These are phyloP conservation scores for Papilio helenus DNA, from an alignment of 1,140 invertebrate genomes.

Conservation along the genomic window DNA sequence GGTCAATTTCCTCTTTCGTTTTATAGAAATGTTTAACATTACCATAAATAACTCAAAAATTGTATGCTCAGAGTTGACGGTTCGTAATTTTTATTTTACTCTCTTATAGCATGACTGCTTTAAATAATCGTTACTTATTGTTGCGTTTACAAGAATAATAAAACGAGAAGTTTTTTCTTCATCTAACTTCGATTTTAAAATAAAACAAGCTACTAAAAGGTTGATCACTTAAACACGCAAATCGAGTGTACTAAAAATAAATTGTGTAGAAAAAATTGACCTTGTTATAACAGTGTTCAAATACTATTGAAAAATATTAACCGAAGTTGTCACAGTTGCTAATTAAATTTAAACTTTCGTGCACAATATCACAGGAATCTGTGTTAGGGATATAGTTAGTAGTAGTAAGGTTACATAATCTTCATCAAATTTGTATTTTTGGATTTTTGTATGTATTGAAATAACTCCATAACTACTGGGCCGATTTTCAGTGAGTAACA, in stretches of 20 bases:
- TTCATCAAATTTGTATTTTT: too few species aligned
- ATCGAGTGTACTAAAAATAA: not conserved
- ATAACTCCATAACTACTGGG: too few species aligned
- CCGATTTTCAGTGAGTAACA: too few species aligned
- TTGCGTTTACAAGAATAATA: not conserved
- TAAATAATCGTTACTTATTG: slow-evolving; percentile 23
- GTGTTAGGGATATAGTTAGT: too few species aligned
- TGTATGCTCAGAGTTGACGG: slow-evolving; percentile 1
- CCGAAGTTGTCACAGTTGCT: too few species aligned
- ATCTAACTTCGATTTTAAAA: not conserved
- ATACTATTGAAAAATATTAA: too few species aligned
- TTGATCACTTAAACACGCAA: not conserved
- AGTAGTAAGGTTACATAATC: too few species aligned
- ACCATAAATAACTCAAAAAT: slow-evolving; percentile 1
- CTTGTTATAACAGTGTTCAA: too few species aligned
- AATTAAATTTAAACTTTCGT: too few species aligned
- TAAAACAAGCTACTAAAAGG: not conserved
- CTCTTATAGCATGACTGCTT: slow-evolving; percentile 22
- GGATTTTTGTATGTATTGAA: too few species aligned
- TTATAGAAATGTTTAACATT: slow-evolving; percentile 4
- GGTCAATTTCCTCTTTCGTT: slow-evolving; percentile 20
- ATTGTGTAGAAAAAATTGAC: too few species aligned
- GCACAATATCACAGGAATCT: too few species aligned
- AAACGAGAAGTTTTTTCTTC: slow-evolving; percentile 7
- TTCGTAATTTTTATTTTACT: slow-evolving; percentile 28